Percentiles rank a stretch among this genome's conserved stretches.
Conservation (phyloP, 2,888 invertebrate genomes). For the Tinea semifulvella region DNA sequence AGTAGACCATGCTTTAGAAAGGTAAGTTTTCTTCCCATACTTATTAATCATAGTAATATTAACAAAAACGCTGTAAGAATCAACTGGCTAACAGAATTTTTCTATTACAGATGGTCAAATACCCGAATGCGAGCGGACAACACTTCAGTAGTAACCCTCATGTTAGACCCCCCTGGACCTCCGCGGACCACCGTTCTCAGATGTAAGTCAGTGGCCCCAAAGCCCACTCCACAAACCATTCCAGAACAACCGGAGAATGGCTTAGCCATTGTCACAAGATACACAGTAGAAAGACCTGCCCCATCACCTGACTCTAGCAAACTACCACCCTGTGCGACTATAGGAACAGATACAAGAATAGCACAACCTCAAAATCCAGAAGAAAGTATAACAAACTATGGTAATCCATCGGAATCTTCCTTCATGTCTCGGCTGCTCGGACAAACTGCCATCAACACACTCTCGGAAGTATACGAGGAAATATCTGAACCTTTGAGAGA, state of each 20-base stretch:
- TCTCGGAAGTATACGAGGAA: conserved; percentile 49
- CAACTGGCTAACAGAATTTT: too few relatives aligned
- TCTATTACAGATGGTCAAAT: conserved; percentile 76
- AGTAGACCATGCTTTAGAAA: conserved; percentile 78
- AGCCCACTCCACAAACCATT: conserved; percentile 22
- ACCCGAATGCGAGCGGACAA: conserved; percentile 94
- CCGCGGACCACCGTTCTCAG: conserved; percentile 73
- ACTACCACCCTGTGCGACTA: conserved; percentile 42
- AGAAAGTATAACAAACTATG: conserved; percentile 34
- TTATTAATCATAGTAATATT: background rate
- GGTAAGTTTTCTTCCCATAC: conserved; percentile 28
- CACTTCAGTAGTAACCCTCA: conserved; percentile 90
- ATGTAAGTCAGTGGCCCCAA: conserved; percentile 24
- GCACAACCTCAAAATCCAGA: background rate
- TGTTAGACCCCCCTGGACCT: conserved; percentile 90
- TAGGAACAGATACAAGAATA: conserved; percentile 29
- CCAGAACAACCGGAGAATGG: conserved; percentile 46
- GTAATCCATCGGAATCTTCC: conserved; percentile 57
- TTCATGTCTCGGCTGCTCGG: conserved; percentile 55
- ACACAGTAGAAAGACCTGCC: conserved; percentile 27
- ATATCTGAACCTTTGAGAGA: conserved; percentile 27
- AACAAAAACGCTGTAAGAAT: background rate
- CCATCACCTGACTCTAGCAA: conserved; percentile 26
- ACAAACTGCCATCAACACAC: conserved; percentile 47
- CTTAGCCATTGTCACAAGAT: conserved; percentile 58